Base-by-base conservation (phyloP, 2,888 invertebrate species). In the Acleris laterana region DNA sequence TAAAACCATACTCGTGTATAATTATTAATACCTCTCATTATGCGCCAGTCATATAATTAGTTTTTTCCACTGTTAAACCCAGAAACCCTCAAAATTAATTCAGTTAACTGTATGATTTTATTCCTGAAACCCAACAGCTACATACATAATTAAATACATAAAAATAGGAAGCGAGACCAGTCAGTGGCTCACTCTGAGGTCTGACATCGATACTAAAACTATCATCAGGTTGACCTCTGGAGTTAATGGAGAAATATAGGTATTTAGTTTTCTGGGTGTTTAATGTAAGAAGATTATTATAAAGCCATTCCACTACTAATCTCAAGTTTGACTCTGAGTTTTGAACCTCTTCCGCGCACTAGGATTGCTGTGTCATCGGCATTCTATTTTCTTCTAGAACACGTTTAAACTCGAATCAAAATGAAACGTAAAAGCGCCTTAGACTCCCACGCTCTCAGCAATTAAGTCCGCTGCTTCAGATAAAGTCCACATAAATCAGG, bases 401-500 rank as follows among this genome's bases (percentile, higher is more conserved):
- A 38, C 38, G 38, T 13, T 38, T 13, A 13, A 38, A 38, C 13
- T 38, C 38, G 46, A 46, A 46, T 2, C 2, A 17, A n/a, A 17
- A 46, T 17, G 46, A 46, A 46, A 6, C 46, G 46, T 7, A 46
- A 46, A 17, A 46, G 46, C 1, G 1, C 46, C 6, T 0, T 5
- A 6, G 46, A 46, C 46, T 6, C 44, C 44, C n/a, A 4, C 5
- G 46, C 46, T 22, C 46, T 11, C 49, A 2, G 55, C 55, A 62
- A 56, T 62, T 62, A 56, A 62, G 38, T 62, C 48, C 13, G 55
- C 48, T 62, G 62, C 22, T 62, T 17, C 32, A 62, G 62, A 62
- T 62, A 62, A 53, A 62, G 62, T 46, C 32, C 38, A 44, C 62
- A 62, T 62, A 62, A 62, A 62, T 62, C 62, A 62, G 62, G 11